Evolutionary conservation across 1,140 invertebrate species (phyloP), one percentile per base, ranked within the genome.

Genomic region (Dreissena rostriformis): DNA sequence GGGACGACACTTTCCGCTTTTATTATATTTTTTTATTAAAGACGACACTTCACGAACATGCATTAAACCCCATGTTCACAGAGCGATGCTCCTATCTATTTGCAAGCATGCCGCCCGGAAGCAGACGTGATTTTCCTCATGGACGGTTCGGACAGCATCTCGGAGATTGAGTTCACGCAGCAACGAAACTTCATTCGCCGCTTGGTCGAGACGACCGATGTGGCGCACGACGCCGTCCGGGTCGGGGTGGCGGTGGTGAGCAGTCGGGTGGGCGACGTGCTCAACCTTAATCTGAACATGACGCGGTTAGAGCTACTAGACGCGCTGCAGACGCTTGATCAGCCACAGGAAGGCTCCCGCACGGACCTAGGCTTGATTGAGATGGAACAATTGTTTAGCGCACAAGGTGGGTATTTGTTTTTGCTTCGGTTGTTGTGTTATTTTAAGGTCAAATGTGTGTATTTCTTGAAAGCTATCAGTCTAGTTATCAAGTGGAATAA

Each of bases 81-180:
- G n/a, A n/a, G n/a, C n/a, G n/a, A n/a, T n/a, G n/a, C n/a, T n/a
- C n/a, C n/a, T 39, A 5, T 39, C 39, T 39, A 39, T 39, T 39
- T 8, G 4, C 39, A 39, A 39, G 39, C 39, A 19, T 88, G 78
- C 39, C 61, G 53, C 17, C 72, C 67, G 10, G 53, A 61, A 63
- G 86, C 67, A 0, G 86, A 88, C 53, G 78, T 88, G 28, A 73
- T 88, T 66, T 88, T 88, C 71, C 67, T 88, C 7, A 57, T 88
- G 12, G 86, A 88, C 51, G 86, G 86, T 22, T 86, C 84, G 10
- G 86, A 88, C 70, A 88, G 86, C 65, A 88, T 88, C 1, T 84
- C 86, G 8, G 82, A 84, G 10, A 63, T 66, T 17, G 86, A 87
- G 74, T 87, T 87, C 28, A 0, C 22, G 12, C 66, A 85, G 65